Base-by-base conservation (phyloP, 2,113 vertebrate species). In the Polypterus bichir region DNA sequence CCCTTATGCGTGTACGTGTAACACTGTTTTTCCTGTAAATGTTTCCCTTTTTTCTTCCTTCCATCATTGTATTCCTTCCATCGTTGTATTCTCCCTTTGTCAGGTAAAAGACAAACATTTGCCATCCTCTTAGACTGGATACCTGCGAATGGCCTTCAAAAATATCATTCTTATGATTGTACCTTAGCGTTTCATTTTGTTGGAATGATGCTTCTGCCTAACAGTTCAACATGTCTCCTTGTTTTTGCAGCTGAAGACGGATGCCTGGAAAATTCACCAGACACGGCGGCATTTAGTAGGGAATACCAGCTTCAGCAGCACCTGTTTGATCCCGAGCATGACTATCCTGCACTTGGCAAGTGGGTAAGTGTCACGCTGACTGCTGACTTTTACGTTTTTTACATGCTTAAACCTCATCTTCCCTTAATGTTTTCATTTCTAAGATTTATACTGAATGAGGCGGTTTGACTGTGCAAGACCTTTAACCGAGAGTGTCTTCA, bases 241-340 rank as follows among this genome's bases (percentile, higher is more conserved):
- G 5, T 56, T 68, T 78, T 77, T 78, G 56, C 72, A 96, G 92
- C 71, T 66, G 83, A 80, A 64, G 91, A 97, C 51, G 93, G 92
- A 46, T 99, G 96, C 71, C 75, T 99, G 71, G 93, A 95, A 79
- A 90, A 95, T 44, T 89, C 88, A 44, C 94, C 94, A 0, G 94
- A 99, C 81, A 98, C 94, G 4, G 96, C 94, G 0, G 89, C 94
- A 75, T 98, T 98, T 82, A 99, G 94, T 79, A 86, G 83, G 75
- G 90, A 97, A 72, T 99, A 94, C 71, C 96, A 99, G 65, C 85
- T 93, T 70, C 92, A 97, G 69, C 92, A 97, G 69, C 92, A 95
- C 64, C 88, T 95, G 48, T 98, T 90, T 65, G 92, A 97, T 74
- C 91, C 92, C 1, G 93, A 94, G 71, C 93, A 96, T n/a, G 87